Conservation (phyloP, 2,797 vertebrate genomes). For the Sparidentex hasta region DNA sequence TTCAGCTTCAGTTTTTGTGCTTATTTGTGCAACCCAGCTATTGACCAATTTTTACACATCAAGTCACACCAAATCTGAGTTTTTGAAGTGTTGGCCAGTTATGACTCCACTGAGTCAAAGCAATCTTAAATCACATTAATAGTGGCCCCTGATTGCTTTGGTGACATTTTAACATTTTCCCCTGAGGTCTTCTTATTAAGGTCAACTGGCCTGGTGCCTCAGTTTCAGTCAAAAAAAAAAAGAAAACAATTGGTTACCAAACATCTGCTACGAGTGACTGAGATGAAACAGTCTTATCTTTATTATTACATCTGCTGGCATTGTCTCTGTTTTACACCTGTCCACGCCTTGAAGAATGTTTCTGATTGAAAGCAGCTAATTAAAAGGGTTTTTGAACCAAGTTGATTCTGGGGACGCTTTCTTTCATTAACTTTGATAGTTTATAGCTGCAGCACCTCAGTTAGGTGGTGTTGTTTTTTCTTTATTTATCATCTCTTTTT, state of each 20-base stretch:
- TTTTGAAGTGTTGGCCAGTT: neutral
- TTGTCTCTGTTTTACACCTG: neutral
- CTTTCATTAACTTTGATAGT: too few relatives aligned
- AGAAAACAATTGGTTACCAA: constrained; percentile 2
- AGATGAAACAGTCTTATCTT: neutral
- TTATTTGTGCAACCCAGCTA: neutral
- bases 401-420: too few relatives aligned
- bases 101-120: neutral
- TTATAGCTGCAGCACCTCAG: too few relatives aligned
- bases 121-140: neutral
- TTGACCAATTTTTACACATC: neutral
- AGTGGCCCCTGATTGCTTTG: neutral
- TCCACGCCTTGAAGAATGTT: too few relatives aligned
- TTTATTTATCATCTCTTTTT: too few relatives aligned
- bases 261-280: neutral
- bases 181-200: neutral
- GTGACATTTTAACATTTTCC: neutral
- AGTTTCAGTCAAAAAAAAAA: neutral
- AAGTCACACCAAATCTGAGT: neutral
- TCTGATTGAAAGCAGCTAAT: too few relatives aligned
- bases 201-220: neutral
- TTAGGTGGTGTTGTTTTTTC: too few relatives aligned
- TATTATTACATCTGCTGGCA: neutral
- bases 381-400: too few relatives aligned
- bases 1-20: neutral